phyloP scores from a whole-genome alignment of 2,797 vertebrate genomes.

The Mormyrus hasselquistii region DNA sequence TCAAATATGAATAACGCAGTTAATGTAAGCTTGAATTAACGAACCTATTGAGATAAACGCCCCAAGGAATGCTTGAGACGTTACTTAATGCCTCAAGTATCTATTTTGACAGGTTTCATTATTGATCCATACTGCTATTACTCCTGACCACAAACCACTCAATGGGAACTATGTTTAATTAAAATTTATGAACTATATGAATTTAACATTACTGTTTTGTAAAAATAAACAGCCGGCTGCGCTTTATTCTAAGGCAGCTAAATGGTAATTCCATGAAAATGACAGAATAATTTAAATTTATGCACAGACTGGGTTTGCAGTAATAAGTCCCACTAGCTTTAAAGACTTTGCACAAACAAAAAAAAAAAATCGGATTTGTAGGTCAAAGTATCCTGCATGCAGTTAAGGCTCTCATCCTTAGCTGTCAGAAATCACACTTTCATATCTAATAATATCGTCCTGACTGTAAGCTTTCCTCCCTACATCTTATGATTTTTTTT shows the following conservation, averaged over 20 bases:
- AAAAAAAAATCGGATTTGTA: neutral
- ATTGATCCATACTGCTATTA: neutral
- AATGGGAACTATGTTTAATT: neutral
- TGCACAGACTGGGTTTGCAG: neutral
- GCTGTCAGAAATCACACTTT: constrained; percentile 2
- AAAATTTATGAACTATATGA: neutral
- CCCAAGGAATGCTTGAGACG: neutral
- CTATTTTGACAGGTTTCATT: neutral
- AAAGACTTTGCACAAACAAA: neutral
- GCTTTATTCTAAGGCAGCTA: neutral
- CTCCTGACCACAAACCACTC: neutral
- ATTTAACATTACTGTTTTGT: neutral
- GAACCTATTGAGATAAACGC: neutral
- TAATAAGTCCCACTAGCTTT: neutral
- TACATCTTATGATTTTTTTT: neutral
- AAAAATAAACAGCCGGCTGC: neutral
- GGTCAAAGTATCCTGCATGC: neutral
- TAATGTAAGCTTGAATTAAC: neutral
- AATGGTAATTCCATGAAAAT: neutral
- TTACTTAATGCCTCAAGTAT: neutral
- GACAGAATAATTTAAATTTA: neutral
- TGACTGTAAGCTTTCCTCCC: neutral
- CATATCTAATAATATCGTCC: neutral
- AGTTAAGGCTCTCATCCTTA: neutral
- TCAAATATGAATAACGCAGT: neutral